Percentiles rank a stretch among this genome's conserved stretches.
Conservation (phyloP, 2,113 vertebrate genomes). For the Proteles cristata region DNA sequence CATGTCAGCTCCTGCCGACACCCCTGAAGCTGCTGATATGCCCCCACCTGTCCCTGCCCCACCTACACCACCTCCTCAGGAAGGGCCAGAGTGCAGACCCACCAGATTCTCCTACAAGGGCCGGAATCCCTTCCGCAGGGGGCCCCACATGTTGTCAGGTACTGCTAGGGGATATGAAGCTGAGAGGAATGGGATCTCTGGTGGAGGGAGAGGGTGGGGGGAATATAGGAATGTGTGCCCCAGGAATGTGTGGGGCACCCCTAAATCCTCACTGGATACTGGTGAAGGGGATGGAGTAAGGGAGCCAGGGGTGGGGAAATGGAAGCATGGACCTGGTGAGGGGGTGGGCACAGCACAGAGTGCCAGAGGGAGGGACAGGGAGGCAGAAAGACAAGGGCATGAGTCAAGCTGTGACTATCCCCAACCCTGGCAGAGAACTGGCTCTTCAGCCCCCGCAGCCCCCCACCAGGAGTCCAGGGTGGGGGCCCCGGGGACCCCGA, state of each 20-base stretch:
- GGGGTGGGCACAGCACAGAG: background rate
- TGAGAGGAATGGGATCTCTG: background rate
- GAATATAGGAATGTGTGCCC: background rate
- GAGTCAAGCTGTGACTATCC: slow-evolving; percentile 76
- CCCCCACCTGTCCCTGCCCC: slow-evolving; percentile 57
- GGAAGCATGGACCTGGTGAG: background rate
- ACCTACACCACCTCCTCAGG: slow-evolving; percentile 70
- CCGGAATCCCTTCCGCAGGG: slow-evolving; percentile 75
- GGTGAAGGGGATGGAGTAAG: background rate
- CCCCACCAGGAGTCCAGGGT: slow-evolving; percentile 77
- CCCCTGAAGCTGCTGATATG: slow-evolving; percentile 47
- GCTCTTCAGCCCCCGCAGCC: slow-evolving; percentile 79
- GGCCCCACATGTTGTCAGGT: slow-evolving; percentile 76
- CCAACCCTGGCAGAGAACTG: slow-evolving; percentile 81
- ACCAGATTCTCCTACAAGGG: slow-evolving; percentile 77
- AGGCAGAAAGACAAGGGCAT: slow-evolving; percentile 50
- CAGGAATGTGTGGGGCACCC: background rate
- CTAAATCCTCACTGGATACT: background rate
- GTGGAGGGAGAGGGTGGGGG: background rate
- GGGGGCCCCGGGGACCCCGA: slow-evolving; percentile 78
- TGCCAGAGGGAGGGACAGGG: slow-evolving; percentile 57
- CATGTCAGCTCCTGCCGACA: slow-evolving; percentile 47
- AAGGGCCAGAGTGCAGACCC: slow-evolving; percentile 69
- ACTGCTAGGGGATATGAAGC: slow-evolving; percentile 54
- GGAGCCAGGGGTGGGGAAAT: slow-evolving; percentile 11